Evolutionary conservation across 1,140 invertebrate species (phyloP), one percentile per base, ranked within the genome.

Genomic region (Ceratosolen fusciceps): DNA sequence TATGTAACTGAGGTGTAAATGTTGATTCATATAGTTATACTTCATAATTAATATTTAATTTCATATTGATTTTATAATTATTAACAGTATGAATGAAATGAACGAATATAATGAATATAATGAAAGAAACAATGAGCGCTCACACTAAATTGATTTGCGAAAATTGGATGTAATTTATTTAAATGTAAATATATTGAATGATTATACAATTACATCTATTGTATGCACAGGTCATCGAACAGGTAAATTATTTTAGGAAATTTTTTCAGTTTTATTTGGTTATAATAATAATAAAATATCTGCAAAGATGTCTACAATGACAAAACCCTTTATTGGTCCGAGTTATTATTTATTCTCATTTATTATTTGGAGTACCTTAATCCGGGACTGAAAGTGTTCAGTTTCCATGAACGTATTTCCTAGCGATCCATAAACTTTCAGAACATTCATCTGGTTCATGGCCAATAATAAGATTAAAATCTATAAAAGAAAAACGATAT

Each of bases 401-500:
- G 14, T 58, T 58, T n/a, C 26, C 56, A 58, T 26, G 56, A 43
- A 43, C n/a, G 39, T 12, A 43, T 43, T 43, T 43, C 39, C 12
- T 43, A 43, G 39, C 12, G 12, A 43, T 43, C 39, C 39, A 12
- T 43, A 43, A 43, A 43, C 12, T 58, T 56, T 54, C 52, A 39
- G 34, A 24, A 24, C 26, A 21, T 37, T 37, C 56, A 19, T 29
- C 5, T 26, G 26, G 12, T 1, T 14, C 7, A 26, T 54, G 21
- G n/a, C n/a, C 52, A 26, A 58, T 73, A 73, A 58, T 58, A 34
- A 73, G 52, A 54, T 73, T n/a, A n/a, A n/a, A n/a, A n/a, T 31
- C 31, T n/a, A 52, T 10, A 34, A 37, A 62, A 62, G 0, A 34
- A 52, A 37, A 21, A 37, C 19, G 9, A 37, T 3, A 21, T 31